A percentile compares a stretch with the other conserved stretches of the same genome.
These are phyloP conservation scores for Trinorchestia longiramus DNA, from an alignment of 1,140 invertebrate species.

Conservation along the genomic window DNA sequence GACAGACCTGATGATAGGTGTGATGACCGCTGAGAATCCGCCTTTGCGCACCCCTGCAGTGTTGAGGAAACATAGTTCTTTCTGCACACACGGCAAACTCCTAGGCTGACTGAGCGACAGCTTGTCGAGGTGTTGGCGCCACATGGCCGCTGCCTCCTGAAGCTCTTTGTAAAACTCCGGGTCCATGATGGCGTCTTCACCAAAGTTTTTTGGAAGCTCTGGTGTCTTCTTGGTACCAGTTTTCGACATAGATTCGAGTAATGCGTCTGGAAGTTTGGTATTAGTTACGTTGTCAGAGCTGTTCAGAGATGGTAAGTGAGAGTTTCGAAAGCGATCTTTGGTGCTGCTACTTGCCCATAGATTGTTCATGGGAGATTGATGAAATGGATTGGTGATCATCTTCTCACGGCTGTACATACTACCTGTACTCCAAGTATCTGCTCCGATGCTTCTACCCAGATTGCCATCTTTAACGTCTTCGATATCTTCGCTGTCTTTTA, in stretches of 20 bases:
- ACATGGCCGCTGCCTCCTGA: slow-evolving; percentile 4
- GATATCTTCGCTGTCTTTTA: background rate
- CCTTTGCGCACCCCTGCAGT: background rate
- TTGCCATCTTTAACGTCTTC: background rate
- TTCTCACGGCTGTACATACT: background rate
- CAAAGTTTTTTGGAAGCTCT: background rate
- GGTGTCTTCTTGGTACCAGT: background rate
- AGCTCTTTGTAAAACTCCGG: slow-evolving; percentile 1
- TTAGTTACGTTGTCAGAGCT: background rate
- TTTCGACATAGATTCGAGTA: background rate
- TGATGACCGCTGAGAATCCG: slow-evolving; percentile 13
- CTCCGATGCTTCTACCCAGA: background rate
- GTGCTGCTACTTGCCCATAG: background rate
- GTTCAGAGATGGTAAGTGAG: background rate
- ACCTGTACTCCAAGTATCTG: background rate
- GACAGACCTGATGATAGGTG: slow-evolving; percentile 19
- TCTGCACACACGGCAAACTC: background rate
- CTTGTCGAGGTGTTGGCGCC: background rate
- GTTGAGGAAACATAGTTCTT: background rate
- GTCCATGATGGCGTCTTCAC: background rate
- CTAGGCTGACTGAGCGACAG: background rate
- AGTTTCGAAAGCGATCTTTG: background rate
- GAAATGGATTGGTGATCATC: background rate
- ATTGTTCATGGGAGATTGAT: background rate
- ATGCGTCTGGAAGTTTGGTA: background rate